Percentiles rank a stretch among this genome's conserved stretches.
These are phyloP conservation scores for Drosophila tani DNA, from an alignment of 1,140 invertebrate species.

Conservation along the genomic window DNA sequence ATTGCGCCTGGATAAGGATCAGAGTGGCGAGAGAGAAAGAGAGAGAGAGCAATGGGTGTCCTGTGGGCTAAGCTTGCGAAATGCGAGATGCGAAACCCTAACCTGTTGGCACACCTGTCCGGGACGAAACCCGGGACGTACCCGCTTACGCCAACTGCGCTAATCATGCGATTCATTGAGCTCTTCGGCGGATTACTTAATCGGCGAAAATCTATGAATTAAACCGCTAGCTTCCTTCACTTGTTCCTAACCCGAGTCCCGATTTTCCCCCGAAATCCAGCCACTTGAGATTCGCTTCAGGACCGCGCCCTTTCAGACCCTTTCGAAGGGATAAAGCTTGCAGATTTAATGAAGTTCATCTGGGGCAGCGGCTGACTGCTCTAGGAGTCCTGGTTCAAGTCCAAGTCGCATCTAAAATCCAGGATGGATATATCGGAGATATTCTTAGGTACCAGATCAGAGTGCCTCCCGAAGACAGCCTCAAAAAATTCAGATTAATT, in stretches of 20 bases:
- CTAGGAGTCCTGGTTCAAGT: not conserved
- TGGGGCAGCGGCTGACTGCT: constrained; percentile 56
- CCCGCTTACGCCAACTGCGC: constrained; percentile 73
- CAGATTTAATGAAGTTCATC: constrained; percentile 61
- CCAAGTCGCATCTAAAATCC: not conserved
- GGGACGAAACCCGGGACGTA: constrained; percentile 8
- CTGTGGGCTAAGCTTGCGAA: constrained; percentile 55
- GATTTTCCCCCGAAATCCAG: constrained; percentile 47
- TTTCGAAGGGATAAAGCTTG: constrained; percentile 21
- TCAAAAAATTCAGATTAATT: not conserved
- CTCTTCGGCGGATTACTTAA: constrained; percentile 72
- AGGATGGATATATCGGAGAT: not conserved
- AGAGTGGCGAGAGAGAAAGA: not conserved
- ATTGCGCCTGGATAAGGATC: constrained; percentile 80
- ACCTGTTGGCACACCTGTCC: constrained; percentile 66
- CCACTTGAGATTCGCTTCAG: constrained; percentile 58
- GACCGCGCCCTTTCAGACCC: constrained; percentile 19
- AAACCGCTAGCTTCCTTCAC: constrained; percentile 62
- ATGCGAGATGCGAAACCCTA: constrained; percentile 23
- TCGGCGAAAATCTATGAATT: constrained; percentile 79
- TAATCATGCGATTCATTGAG: constrained; percentile 75
- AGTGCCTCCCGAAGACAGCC: no score
- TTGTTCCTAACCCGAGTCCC: constrained; percentile 25
- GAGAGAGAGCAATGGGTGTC: constrained; percentile 23
- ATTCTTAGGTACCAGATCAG: not conserved